These are phyloP conservation scores for Limanda limanda DNA, from an alignment of 2,113 vertebrate species.

Conservation along the genomic window DNA sequence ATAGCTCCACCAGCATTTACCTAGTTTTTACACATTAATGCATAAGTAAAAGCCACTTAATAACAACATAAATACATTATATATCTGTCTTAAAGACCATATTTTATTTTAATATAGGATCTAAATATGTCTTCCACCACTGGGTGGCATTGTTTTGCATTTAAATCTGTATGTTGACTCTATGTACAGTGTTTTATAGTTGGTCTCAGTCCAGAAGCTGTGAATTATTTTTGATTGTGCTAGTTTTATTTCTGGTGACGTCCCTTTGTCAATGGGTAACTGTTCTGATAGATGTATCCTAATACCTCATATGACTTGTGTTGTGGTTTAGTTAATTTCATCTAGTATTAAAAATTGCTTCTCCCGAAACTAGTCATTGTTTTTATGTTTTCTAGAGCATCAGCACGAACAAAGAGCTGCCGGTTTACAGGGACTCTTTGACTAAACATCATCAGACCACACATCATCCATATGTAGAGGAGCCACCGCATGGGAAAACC, in stretches of 20 bases:
- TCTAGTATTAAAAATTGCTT: background rate
- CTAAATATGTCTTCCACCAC: background rate
- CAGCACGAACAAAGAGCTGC: background rate
- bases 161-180: background rate
- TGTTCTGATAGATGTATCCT: background rate
- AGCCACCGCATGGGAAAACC: conserved; percentile 12
- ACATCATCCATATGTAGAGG: conserved; percentile 9
- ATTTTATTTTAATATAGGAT: background rate
- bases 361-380: background rate
- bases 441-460: conserved; percentile 25
- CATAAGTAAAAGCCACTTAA: too few species aligned
- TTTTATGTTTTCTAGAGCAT: conserved; percentile 46
- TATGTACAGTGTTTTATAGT: background rate
- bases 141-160: conserved; percentile 3
- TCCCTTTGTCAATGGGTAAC: background rate
- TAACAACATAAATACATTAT: background rate
- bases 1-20: too few species aligned
- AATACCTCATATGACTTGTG: background rate
- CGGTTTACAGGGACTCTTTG: background rate
- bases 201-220: background rate
- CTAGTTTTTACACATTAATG: too few species aligned
- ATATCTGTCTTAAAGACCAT: background rate
- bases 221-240: background rate
- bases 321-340: conserved; percentile 15
- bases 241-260: background rate